Evolutionary conservation across 2,113 vertebrate genomes (phyloP), one percentile per base, ranked within the genome.

Genomic region (Zeus faber): DNA sequence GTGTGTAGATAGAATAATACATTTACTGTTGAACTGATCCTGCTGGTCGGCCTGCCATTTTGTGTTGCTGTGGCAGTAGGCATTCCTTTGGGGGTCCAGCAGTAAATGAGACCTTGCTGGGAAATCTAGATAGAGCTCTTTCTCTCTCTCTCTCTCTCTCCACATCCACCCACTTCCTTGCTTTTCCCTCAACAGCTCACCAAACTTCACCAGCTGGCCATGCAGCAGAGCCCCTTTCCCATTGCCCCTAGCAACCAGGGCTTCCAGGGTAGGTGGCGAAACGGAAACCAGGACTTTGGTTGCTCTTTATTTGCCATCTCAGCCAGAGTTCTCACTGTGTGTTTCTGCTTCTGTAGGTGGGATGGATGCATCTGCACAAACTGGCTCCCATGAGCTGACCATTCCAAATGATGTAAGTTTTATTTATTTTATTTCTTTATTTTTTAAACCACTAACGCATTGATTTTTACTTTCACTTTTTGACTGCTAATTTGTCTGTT

Each of bases 311-410:
- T 54, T 69, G n/a, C 67, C 58, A 39, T 46, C 37, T 49, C 57
- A 45, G n/a, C 3, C 11, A 14, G 2, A 43, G 27, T 54, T 53
- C 49, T 14, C 31, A 54, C 37, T 22, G 3, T 13, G 3, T 72
- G 66, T 62, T 35, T 72, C 58, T 74, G 5, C 69, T 39, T 50
- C 49, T 63, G 44, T 40, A 90, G 89, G 81, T 83, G 96, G 96
- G 86, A 93, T 98, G 93, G 96, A 99, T 85, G 94, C 95, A 60
- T 93, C 94, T 54, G 92, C 95, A 87, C 96, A 99, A 88, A 97
- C 95, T 73, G 95, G 94, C 88, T 98, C 96, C 83, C 96, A 97
- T 56, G 96, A 99, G 93, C 93, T 99, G 87, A 98, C 94, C 94
- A 99, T 98, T 97, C 94, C 96, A 92, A 99, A 98, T 0, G 95